Base-by-base conservation (phyloP, 1,140 invertebrate species). In the Drosophila bipectinata region DNA sequence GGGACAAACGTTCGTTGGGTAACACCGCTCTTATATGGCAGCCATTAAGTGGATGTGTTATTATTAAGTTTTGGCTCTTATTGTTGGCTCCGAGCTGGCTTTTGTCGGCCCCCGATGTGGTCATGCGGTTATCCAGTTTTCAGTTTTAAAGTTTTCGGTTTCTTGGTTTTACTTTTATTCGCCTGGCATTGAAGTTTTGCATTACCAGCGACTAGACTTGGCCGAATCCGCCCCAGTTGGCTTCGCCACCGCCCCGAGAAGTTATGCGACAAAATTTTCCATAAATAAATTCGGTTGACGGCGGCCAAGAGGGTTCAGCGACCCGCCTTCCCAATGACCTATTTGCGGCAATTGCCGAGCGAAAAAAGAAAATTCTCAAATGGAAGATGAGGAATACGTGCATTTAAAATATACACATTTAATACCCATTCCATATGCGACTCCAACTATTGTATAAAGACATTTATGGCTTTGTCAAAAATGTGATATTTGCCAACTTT, bases 161-260 rank as follows among this genome's bases (percentile, higher is more conserved):
- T 77, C 77, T 52, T 6, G 48, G 68, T 72, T 73, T 73, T 73
- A 73, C 58, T 73, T 63, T 73, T 73, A 41, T 73, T 62, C 49
- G 48, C 48, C 18, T 74, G 82, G 77, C 81, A 85, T 85, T 85
- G 81, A 62, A 53, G 82, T 87, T 51, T 85, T 72, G 44, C 41
- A 66, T 87, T 80, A 85, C 81, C 26, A 28, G 26, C 5, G 26
- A 28, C 26, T 28, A 28, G 21, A 21, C 21, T 21, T 21, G 21
- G 21, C 21, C 21, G 21, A 21, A 21, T 21, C 21, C 21, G 21
- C 21, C 21, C 21, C 21, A 21, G 5, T 28, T 28, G 26, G 26
- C 34, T 37, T 62, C 37, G 28, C 60, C 34, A 47, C 18, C 52
- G 37, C 48, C 45, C 45, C 26, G 41, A 37, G 12, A 56, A 37